Conservation (phyloP, 2,888 invertebrate genomes). For the Melipona bicolor region DNA sequence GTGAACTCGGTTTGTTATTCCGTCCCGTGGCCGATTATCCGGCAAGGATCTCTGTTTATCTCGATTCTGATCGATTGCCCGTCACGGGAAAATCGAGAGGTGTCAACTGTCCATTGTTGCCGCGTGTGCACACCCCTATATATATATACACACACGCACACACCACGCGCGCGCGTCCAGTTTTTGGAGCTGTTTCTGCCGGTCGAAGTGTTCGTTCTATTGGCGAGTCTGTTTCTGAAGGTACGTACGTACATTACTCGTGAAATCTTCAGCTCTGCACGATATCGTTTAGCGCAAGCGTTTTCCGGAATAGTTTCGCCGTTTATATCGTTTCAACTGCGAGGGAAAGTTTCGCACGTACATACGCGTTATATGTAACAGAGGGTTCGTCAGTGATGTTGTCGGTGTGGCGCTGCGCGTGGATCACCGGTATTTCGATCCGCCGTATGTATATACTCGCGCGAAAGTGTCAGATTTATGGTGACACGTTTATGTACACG, state of each 20-base stretch:
- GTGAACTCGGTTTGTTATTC: slow-evolving; percentile 29
- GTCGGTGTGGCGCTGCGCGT: slow-evolving; percentile 5
- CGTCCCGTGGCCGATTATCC: slow-evolving; percentile 11
- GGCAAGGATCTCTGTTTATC: slow-evolving; percentile 14
- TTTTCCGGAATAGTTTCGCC: not conserved
- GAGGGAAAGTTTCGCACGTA: slow-evolving; percentile 4
- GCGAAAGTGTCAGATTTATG: slow-evolving; percentile 30
- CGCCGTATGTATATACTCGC: not conserved
- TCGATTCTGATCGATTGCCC: slow-evolving; percentile 33
- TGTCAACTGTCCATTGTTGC: slow-evolving; percentile 25
- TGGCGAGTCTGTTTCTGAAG: slow-evolving; percentile 26
- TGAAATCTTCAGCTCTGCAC: not conserved
- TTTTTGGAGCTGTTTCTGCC: slow-evolving; percentile 20
- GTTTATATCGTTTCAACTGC: slow-evolving; percentile 5
- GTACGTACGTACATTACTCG: slow-evolving; percentile 4
- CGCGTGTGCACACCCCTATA: slow-evolving; percentile 22
- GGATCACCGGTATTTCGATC: slow-evolving; percentile 30
- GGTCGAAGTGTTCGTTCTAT: slow-evolving; percentile 25
- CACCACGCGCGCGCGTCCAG: slow-evolving; percentile 1
- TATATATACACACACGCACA: too few relatives aligned
- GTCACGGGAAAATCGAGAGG: not conserved
- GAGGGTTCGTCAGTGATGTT: not conserved
- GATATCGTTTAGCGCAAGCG: not conserved
- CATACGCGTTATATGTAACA: too few relatives aligned
- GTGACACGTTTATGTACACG: slow-evolving; percentile 14